A percentile compares a stretch with the other conserved stretches of the same genome.
These are phyloP conservation scores for Hydrozoanthus tunicans DNA, from an alignment of 64 coral and sea anemone species.

Conservation along the genomic window DNA sequence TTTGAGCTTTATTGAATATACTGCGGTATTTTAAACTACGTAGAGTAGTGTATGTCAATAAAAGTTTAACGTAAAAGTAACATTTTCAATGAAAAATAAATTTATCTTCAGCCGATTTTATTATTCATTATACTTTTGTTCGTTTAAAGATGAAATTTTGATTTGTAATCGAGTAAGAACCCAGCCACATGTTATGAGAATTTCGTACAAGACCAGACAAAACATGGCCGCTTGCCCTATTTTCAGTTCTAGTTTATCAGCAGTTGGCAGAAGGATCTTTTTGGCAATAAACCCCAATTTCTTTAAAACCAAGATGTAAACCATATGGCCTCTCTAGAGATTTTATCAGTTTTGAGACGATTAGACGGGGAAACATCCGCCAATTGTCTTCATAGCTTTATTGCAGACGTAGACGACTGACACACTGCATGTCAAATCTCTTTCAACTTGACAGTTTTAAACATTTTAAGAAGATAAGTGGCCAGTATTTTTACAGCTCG, in stretches of 20 bases:
- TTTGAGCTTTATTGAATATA: background rate
- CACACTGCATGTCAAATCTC: slow-evolving; percentile 10
- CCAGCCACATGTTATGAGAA: background rate
- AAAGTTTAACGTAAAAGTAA: slow-evolving; percentile 1
- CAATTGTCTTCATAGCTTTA: background rate
- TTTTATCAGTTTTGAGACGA: slow-evolving; percentile 5
- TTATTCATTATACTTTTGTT: background rate
- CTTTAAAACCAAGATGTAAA: slow-evolving; percentile 23
- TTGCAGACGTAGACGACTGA: background rate
- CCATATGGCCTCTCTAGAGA: slow-evolving; percentile 39
- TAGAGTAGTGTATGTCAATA: background rate
- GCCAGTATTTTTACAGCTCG: background rate
- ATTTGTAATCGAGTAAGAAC: background rate
- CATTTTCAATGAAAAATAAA: slow-evolving; percentile 9
- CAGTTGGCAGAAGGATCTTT: background rate
- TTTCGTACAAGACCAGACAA: background rate
- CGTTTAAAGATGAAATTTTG: background rate
- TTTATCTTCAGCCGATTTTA: background rate
- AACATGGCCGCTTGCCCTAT: background rate
- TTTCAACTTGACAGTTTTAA: background rate
- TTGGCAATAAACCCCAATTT: slow-evolving; percentile 39
- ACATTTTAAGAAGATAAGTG: slow-evolving; percentile 38
- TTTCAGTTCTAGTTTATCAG: slow-evolving; percentile 36
- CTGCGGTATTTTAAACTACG: background rate
- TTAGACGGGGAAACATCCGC: slow-evolving; percentile 20